Evolutionary conservation across 92 coral and sea anemone species (phyloP).

Genomic region (Porites rus): DNA sequence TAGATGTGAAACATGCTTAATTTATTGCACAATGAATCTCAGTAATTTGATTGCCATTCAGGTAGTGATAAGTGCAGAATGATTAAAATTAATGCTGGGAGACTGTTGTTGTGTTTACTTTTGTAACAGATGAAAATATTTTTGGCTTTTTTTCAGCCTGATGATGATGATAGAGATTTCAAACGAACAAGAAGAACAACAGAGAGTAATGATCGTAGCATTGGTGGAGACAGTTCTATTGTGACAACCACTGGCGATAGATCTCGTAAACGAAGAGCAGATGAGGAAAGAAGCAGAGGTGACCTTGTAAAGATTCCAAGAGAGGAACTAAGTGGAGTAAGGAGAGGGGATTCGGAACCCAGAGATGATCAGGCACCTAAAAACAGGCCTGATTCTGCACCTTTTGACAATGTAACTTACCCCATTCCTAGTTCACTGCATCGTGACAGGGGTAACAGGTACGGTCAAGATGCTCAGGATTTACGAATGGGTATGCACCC

Average conservation of each 20-base stretch:
- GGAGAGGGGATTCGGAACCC: constrained; percentile 61
- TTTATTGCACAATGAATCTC: no score
- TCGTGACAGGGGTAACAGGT: constrained; percentile 56
- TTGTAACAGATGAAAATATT: background rate
- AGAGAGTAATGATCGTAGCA: constrained; percentile 66
- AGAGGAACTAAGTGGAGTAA: constrained; percentile 66
- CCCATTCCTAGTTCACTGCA: constrained; percentile 70
- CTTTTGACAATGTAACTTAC: constrained; percentile 49
- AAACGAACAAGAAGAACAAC: constrained; percentile 90
- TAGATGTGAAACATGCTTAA: no score
- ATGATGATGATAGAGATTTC: constrained; percentile 98
- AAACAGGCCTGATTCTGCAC: constrained; percentile 50
- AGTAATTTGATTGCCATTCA: no score
- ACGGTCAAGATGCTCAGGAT: constrained; percentile 45
- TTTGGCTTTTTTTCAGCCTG: constrained; percentile 62
- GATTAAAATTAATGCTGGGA: no score
- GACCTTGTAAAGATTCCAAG: constrained; percentile 74
- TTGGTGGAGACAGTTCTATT: constrained; percentile 47
- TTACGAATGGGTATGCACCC: constrained; percentile 19
- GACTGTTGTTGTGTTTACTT: no score
- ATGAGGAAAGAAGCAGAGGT: constrained; percentile 70
- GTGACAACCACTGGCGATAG: constrained; percentile 60
- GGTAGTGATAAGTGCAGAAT: background rate
- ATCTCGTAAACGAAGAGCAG: constrained; percentile 82
- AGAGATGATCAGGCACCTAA: constrained; percentile 49